A percentile compares a stretch with the other conserved stretches of the same genome.
Evolutionary conservation across 2,113 vertebrate species (phyloP).

Genomic region (Hippocampus zosterae): DNA sequence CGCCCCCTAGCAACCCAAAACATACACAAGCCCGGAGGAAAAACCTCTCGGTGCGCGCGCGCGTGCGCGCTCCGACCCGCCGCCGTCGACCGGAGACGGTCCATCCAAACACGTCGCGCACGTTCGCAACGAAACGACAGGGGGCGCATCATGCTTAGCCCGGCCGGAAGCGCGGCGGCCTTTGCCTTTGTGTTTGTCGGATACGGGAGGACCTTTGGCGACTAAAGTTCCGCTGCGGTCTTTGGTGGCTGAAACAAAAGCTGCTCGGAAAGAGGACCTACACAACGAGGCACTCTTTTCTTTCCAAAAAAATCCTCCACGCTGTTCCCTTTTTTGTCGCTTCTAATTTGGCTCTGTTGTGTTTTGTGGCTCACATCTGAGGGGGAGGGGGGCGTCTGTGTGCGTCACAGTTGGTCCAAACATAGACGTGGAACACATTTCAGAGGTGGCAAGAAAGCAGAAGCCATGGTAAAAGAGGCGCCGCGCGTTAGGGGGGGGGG

Average conservation of each 20-base stretch:
- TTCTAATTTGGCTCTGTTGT: constrained; percentile 63
- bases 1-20: constrained; percentile 76
- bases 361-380: constrained; percentile 66
- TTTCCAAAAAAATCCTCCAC: constrained; percentile 46
- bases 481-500: background rate
- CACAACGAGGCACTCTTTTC: background rate
- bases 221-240: too few relatives aligned
- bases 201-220: too few relatives aligned
- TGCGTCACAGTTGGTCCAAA: constrained; percentile 56
- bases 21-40: constrained; percentile 38
- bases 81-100: background rate
- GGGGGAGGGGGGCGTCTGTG: constrained; percentile 21
- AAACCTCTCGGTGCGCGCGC: background rate
- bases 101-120: background rate
- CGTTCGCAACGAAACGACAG: too few relatives aligned
- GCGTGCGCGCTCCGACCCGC: background rate
- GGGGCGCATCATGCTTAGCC: too few relatives aligned
- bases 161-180: too few relatives aligned
- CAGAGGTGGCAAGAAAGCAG: constrained; percentile 36
- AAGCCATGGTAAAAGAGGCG: constrained; percentile 41
- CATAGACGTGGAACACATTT: constrained; percentile 49
- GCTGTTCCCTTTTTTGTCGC: constrained; percentile 57
- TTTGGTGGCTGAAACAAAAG: too few relatives aligned
- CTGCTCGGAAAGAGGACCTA: background rate
- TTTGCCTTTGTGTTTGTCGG: too few relatives aligned